Percentiles rank a stretch among this genome's conserved stretches.
These are phyloP conservation scores for Siniperca undulata DNA, from an alignment of 2,797 vertebrate species.

Conservation along the genomic window DNA sequence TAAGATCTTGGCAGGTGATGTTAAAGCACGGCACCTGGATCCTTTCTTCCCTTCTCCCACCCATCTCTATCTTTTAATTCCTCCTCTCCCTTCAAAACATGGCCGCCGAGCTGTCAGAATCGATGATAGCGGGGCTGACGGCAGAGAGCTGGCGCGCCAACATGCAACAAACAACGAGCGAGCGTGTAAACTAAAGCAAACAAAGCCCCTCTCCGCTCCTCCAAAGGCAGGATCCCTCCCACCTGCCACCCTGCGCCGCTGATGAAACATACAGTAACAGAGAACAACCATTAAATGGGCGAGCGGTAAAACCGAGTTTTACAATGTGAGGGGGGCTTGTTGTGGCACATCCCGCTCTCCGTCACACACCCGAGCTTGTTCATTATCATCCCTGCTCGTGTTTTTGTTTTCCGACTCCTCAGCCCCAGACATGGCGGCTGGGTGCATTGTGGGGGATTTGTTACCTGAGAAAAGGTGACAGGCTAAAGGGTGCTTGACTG, in stretches of 20 bases:
- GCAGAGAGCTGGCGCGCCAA: conserved; percentile 80
- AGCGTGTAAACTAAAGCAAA: conserved; percentile 88
- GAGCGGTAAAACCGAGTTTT: conserved; percentile 68
- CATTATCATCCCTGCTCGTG: conserved; percentile 78
- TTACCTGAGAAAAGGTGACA: conserved; percentile 78
- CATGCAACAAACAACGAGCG: conserved; percentile 84
- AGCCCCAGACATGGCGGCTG: conserved; percentile 63
- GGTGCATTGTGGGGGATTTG: conserved; percentile 65
- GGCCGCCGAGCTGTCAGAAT: conserved; percentile 82
- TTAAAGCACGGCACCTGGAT: conserved; percentile 59
- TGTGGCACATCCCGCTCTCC: conserved; percentile 70
- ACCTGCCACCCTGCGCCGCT: conserved; percentile 81
- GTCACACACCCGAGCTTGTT: conserved; percentile 70
- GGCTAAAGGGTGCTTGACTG: conserved; percentile 73
- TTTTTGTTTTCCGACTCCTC: conserved; percentile 70
- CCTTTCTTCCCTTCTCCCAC: conserved; percentile 50
- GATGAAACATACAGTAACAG: conserved; percentile 87
- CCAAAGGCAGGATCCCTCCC: conserved; percentile 82
- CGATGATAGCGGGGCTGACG: conserved; percentile 78
- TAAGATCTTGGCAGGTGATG: conserved; percentile 71
- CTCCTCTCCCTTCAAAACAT: conserved; percentile 75
- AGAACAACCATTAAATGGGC: conserved; percentile 81
- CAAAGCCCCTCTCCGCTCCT: conserved; percentile 80
- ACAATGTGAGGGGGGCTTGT: conserved; percentile 71
- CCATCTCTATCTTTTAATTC: conserved; percentile 75